Evolutionary conservation across 2,113 vertebrate species (phyloP).

Genomic region (Tetrao urogallus): DNA sequence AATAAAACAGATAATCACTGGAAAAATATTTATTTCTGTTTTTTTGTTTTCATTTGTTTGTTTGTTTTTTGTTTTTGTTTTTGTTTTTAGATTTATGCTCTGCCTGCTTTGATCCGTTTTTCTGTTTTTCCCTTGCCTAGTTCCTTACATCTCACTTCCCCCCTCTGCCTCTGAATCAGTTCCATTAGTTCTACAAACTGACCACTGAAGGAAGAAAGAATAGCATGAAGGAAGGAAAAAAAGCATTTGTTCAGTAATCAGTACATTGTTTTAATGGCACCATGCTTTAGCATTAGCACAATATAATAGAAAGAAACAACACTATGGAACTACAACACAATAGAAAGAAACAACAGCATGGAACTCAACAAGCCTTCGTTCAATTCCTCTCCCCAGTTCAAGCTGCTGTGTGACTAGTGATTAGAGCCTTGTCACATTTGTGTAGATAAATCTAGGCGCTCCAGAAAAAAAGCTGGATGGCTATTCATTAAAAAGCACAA

Average conservation of each 20-base stretch:
- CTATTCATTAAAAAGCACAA: neutral
- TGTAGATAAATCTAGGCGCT: neutral
- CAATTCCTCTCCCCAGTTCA: neutral
- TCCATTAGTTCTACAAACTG: neutral
- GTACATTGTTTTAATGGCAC: neutral
- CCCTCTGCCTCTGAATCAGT: neutral
- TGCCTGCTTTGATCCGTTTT: neutral
- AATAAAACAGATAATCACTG: neutral
- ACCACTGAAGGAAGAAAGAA: neutral
- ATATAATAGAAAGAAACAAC: too few relatives aligned
- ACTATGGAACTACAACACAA: neutral
- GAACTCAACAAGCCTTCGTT: rapidly evolving
- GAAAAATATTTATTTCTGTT: neutral
- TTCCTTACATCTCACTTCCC: neutral
- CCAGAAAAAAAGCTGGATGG: neutral
- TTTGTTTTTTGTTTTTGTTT: too few relatives aligned
- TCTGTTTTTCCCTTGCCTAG: neutral
- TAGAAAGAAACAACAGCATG: neutral
- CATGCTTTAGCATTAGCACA: neutral
- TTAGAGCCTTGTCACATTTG: neutral
- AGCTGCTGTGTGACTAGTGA: neutral
- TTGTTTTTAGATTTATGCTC: neutral
- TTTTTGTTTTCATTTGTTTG: neutral
- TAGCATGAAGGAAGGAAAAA: neutral
- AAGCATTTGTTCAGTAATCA: neutral